phyloP scores from a whole-genome alignment of 2,113 vertebrate genomes.

The Ammodramus savannarum region DNA sequence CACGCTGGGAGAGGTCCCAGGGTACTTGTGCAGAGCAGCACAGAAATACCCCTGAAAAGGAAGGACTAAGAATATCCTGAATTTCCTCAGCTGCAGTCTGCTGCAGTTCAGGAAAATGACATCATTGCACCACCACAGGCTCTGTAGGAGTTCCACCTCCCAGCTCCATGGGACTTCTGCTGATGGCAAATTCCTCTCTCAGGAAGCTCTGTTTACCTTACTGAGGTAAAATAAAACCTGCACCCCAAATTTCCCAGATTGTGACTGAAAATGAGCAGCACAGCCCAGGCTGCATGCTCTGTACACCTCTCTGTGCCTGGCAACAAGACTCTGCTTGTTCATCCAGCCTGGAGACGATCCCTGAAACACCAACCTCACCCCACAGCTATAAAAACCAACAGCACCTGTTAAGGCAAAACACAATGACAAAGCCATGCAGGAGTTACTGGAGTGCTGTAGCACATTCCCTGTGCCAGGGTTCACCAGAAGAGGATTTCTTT shows the following conservation, averaged over 20 bases:
- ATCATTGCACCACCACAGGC: neutral
- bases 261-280: neutral
- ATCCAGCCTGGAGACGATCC: neutral
- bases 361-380: neutral
- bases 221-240: neutral
- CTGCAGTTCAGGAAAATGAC: conserved; percentile 24
- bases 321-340: fast-evolving
- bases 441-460: neutral
- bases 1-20: neutral
- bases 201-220: neutral
- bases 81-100: conserved; percentile 21
- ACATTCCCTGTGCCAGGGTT: neutral
- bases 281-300: neutral
- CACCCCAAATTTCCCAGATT: neutral
- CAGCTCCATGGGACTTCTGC: fast-evolving
- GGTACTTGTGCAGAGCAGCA: fast-evolving
- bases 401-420: neutral
- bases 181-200: neutral
- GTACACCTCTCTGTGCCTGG: neutral
- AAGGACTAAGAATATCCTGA: neutral
- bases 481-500: neutral
- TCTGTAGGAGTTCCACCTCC: neutral
- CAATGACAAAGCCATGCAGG: neutral
- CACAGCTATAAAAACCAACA: neutral
- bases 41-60: neutral